Percentiles rank a stretch among this genome's conserved stretches.
Evolutionary conservation across 2,113 vertebrate genomes (phyloP).

Genomic region (Sylvia atricapilla): DNA sequence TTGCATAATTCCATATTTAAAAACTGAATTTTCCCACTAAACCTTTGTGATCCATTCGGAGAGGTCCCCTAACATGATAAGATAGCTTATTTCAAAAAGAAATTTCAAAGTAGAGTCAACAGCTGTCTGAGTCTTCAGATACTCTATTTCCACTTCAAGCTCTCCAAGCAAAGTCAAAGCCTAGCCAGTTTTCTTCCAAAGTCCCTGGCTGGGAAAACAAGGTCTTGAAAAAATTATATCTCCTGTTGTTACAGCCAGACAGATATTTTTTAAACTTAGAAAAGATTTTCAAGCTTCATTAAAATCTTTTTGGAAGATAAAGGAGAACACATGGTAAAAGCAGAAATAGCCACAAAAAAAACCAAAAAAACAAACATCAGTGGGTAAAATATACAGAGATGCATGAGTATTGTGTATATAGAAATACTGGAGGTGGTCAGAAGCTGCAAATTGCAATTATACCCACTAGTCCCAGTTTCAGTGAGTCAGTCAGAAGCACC

Average conservation of each 20-base stretch:
- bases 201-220: constrained; percentile 21
- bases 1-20: neutral
- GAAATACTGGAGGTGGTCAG: neutral
- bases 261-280: neutral
- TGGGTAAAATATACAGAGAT: neutral
- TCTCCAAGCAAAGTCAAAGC: constrained; percentile 28
- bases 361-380: neutral
- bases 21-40: neutral
- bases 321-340: neutral
- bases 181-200: neutral
- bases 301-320: neutral
- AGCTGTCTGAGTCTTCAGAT: neutral
- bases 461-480: neutral
- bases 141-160: neutral
- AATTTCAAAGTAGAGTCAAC: constrained; percentile 26
- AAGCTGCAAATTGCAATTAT: neutral
- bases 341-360: neutral
- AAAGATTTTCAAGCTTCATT: neutral
- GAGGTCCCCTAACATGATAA: neutral
- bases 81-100: neutral
- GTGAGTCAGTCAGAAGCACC: neutral
- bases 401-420: neutral
- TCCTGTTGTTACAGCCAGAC: neutral
- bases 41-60: neutral
- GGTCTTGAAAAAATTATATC: neutral